phyloP scores from a whole-genome alignment of 2,113 vertebrate species.

The Cryptotis parvus region DNA sequence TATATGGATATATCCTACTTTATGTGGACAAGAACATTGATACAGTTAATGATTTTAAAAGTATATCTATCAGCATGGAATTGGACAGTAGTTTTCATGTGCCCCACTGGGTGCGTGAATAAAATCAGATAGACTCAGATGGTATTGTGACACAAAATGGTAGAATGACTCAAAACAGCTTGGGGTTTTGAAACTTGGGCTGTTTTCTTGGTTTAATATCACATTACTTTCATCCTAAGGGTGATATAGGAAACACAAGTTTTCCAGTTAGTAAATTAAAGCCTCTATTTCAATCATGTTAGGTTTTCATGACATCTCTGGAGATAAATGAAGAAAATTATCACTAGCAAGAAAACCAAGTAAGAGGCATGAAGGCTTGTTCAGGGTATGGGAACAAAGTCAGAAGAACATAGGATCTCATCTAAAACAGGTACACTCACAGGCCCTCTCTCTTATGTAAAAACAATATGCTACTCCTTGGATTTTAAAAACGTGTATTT shows the following conservation, averaged over 20 bases:
- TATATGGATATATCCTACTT: constrained; percentile 31
- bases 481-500: background rate
- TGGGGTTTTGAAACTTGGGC: constrained; percentile 1
- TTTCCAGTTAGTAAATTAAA: constrained; percentile 49
- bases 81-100: background rate
- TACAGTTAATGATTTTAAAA: constrained; percentile 37
- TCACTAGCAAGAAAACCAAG: background rate
- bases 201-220: constrained; percentile 42
- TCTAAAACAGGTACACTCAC: too few relatives aligned
- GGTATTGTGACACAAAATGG: background rate
- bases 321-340: background rate
- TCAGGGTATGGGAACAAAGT: background rate
- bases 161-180: constrained; percentile 33
- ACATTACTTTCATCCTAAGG: background rate
- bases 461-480: background rate
- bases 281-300: constrained; percentile 7
- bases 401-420: background rate
- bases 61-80: background rate
- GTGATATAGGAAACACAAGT: background rate
- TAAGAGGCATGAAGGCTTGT: background rate
- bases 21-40: background rate
- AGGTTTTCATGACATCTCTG: background rate
- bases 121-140: constrained; percentile 3
- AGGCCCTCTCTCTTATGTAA: too few relatives aligned
- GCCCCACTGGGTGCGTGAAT: background rate